Evolutionary conservation across 2,888 invertebrate species (phyloP), one percentile per base, ranked within the genome.

Genomic region (Epinotia nisella): DNA sequence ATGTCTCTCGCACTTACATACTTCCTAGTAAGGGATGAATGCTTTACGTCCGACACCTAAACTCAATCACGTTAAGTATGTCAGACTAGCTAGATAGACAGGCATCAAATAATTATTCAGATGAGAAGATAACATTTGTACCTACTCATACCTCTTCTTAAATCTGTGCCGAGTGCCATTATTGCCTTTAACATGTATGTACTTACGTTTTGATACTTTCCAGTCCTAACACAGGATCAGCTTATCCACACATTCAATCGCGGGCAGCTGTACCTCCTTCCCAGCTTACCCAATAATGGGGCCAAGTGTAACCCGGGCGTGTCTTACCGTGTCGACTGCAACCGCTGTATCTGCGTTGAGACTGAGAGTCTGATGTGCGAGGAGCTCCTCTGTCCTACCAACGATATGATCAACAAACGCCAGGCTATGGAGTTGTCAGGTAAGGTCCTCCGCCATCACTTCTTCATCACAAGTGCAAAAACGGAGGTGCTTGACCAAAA

Each of bases 301-400:
- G 49, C 17, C n/a, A 15, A 4, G 24, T 62, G 62, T 17, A 10
- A 1, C 10, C 62, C 62, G 17, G 62, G 62, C 10, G 11, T 4
- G n/a, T n/a, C 24, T 10, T 62, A 62, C 29, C 62, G 62, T 3
- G 0, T 17, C 15, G 62, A 62, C 10, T 62, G 62, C n/a, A 62
- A 62, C 29, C 24, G 17, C 15, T 62, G 62, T 17, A 15, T 62
- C 1, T 62, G 62, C 62, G 4, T 19, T 5, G 11, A 24, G n/a
- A 24, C 17, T 11, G 4, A 29, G 49, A 62, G 62, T 49, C 49
- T 62, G 49, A 4, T 29, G 49, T 62, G 62, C 29, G 49, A 62
- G 49, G 17, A 24, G n/a, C 24, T 29, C 2, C 29, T 62, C 2
- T 62, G 62, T 29, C 62, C 62, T 11, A 62, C 24, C 24, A 29